A percentile compares a stretch with the other conserved stretches of the same genome.
phyloP scores from a whole-genome alignment of 23 tunicate genomes.

The Styela clava region DNA sequence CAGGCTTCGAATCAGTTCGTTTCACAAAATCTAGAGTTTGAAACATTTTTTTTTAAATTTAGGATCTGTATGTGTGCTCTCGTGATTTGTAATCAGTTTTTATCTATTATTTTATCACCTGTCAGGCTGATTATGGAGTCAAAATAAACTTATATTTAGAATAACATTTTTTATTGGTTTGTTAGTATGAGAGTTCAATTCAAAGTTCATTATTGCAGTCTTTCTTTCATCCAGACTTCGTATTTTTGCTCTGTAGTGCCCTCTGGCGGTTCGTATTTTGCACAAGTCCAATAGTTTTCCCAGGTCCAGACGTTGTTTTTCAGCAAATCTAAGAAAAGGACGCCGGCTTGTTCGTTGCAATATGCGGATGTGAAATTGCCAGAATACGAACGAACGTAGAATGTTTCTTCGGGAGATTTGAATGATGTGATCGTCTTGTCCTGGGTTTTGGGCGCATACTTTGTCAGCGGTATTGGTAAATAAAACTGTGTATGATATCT shows the following conservation, averaged over 20 bases:
- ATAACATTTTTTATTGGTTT: too few relatives aligned
- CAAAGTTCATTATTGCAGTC: background rate
- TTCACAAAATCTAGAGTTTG: too few relatives aligned
- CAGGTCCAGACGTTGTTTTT: background rate
- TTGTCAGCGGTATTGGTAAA: conserved; percentile 5
- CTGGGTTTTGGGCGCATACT: background rate
- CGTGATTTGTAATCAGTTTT: too few relatives aligned
- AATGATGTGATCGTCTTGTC: background rate
- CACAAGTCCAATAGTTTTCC: background rate
- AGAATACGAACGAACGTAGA: conserved; percentile 13
- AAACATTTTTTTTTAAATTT: too few relatives aligned
- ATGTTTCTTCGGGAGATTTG: background rate
- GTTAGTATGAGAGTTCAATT: too few relatives aligned
- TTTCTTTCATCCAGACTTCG: background rate
- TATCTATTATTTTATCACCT: too few relatives aligned
- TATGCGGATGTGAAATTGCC: conserved; percentile 2
- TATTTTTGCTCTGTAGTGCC: background rate
- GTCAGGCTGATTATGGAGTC: too few relatives aligned
- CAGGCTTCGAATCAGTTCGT: too few relatives aligned
- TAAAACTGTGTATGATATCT: conserved; percentile 3
- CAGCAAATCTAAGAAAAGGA: background rate
- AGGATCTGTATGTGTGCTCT: too few relatives aligned
- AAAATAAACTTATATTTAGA: too few relatives aligned
- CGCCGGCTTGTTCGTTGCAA: conserved; percentile 19
- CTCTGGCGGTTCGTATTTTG: conserved; percentile 1